Base-by-base conservation (phyloP, 2,888 invertebrate species). In the Rhagium mordax region DNA sequence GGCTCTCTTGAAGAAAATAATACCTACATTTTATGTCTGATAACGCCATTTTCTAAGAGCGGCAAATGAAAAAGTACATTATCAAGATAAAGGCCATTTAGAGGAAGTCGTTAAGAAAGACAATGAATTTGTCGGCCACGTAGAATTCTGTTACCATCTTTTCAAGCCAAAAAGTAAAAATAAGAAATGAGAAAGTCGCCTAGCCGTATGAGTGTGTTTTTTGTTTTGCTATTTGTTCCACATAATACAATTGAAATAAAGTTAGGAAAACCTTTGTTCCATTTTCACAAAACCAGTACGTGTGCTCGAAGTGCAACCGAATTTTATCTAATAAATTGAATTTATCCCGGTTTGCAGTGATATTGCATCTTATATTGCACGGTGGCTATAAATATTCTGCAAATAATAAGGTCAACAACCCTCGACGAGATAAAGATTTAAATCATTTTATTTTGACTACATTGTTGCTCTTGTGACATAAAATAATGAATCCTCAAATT, bases 211-310 rank as follows among this genome's bases (percentile, higher is more conserved):
- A 20, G 51, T 18, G 16, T 5, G 18, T 61, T 61, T 61, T 29
- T 60, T 59, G 16, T 33, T 15, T 29, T 27, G 41, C 41, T 60
- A 60, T 41, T 60, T 24, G 27, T 20, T 60, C 33, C 33, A 15
- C 18, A 16, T 60, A 60, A 29, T 33, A 18, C n/a, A 15, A 29
- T 21, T 16, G 27, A 57, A 57, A 33, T 60, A 33, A 33, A 18
- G 33, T 18, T 29, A 33, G 33, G 51, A 10, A 33, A 33, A 13
- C 33, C 8, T 60, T 60, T 18, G 41, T 60, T 33, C 59, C 59
- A 33, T 16, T 33, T 59, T 27, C 60, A 20, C 51, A 51, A 13
- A 51, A 15, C 49, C 16, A 49, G 5, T 49, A 51, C 18, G 51
- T 51, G 41, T 41, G 0, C 41, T n/a, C 5, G 3, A 13, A 41